Conservation (phyloP, 1,140 invertebrate species). For the Phenacoccus solenopsis region DNA sequence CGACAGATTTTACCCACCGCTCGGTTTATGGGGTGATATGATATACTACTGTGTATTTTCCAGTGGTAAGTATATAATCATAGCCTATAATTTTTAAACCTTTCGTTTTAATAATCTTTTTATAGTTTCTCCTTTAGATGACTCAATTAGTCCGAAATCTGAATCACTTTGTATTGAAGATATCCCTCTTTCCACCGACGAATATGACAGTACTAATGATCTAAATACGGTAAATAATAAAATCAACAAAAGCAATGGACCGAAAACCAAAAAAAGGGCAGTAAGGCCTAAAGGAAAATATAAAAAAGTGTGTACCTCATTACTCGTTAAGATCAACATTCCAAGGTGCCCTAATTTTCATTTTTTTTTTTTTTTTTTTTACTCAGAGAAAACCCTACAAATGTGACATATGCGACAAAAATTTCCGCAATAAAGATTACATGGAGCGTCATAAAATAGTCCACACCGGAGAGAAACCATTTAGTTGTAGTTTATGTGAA, state of each 20-base stretch:
- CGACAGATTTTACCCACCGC: background rate
- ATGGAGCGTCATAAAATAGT: background rate
- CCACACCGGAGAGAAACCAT: background rate
- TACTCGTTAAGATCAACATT: too few relatives aligned
- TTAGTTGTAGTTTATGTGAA: background rate
- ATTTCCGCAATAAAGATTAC: background rate
- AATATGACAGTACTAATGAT: background rate
- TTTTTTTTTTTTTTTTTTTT: background rate
- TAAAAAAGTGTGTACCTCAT: background rate
- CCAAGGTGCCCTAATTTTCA: background rate
- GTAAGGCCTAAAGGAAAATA: background rate
- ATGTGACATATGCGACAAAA: slow-evolving; percentile 7
- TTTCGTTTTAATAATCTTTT: too few relatives aligned
- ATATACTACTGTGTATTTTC: background rate
- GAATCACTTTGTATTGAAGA: background rate
- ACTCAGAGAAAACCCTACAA: slow-evolving; percentile 5
- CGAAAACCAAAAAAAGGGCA: background rate
- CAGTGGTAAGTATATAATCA: background rate
- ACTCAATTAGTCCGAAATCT: background rate
- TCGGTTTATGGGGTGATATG: background rate
- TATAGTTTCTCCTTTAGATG: background rate
- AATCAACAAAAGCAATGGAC: background rate
- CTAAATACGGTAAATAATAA: background rate
- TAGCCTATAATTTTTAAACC: too few relatives aligned
- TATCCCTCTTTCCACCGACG: background rate